phyloP scores from a whole-genome alignment of 2,113 vertebrate genomes.

The Circaetus cinerascens region DNA sequence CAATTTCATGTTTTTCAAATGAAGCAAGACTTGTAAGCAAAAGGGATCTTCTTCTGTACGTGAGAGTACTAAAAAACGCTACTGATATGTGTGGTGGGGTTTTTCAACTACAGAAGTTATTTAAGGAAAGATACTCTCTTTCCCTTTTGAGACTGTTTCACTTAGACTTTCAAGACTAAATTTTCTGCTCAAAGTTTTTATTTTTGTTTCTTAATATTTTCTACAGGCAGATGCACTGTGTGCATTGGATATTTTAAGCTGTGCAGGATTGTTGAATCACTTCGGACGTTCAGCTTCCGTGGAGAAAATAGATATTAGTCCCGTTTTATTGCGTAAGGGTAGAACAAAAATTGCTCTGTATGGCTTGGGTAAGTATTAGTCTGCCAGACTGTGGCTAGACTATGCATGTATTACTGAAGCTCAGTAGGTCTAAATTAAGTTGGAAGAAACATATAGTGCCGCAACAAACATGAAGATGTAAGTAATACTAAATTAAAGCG shows the following conservation, averaged over 20 bases:
- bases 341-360: constrained; percentile 90
- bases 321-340: constrained; percentile 91
- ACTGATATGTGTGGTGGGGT: not conserved
- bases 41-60: not conserved
- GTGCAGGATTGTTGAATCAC: constrained; percentile 92
- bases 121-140: not conserved
- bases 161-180: not conserved
- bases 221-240: constrained; percentile 89
- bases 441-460: not conserved
- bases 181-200: not conserved
- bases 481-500: not conserved
- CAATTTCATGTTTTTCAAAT: not conserved
- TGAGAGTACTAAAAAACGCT: not conserved
- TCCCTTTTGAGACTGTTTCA: not conserved
- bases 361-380: constrained; percentile 87
- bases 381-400: not conserved
- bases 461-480: not conserved
- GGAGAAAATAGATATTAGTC: constrained; percentile 93
- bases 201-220: not conserved
- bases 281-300: constrained; percentile 91
- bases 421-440: not conserved
- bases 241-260: constrained; percentile 91
- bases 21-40: not conserved
- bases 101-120: not conserved
- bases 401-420: not conserved